Evolutionary conservation across 2,113 vertebrate genomes (phyloP).

Genomic region (Pica pica): DNA sequence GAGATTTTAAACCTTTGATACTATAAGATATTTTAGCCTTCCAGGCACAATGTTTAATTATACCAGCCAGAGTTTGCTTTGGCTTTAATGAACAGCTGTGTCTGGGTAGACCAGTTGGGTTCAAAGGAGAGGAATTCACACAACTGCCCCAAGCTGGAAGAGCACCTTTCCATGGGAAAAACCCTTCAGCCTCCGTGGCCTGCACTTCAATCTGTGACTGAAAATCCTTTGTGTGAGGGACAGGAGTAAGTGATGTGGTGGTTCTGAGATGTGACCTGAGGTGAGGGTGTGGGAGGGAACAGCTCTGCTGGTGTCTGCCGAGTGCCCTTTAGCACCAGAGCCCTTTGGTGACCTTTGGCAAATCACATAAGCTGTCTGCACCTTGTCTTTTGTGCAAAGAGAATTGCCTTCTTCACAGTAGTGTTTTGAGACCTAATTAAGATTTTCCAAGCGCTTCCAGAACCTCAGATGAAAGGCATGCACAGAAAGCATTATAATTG

Average conservation of each 20-base stretch:
- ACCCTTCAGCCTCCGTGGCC: not conserved
- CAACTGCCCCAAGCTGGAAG: not conserved
- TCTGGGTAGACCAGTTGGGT: not conserved
- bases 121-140: not conserved
- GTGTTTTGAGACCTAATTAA: constrained; percentile 50
- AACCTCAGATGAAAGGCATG: not conserved
- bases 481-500: constrained; percentile 17
- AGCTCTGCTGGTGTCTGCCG: not conserved
- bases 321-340: not conserved
- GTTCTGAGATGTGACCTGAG: not conserved
- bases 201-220: not conserved
- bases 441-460: constrained; percentile 9
- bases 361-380: not conserved
- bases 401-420: not conserved
- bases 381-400: not conserved
- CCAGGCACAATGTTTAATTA: constrained; percentile 8
- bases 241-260: not conserved
- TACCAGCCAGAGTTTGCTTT: not conserved
- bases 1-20: not conserved
- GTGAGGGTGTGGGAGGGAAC: not conserved
- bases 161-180: not conserved
- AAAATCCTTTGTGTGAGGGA: not conserved
- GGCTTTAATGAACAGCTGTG: not conserved
- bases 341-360: not conserved
- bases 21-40: not conserved